These are phyloP conservation scores for Anticlea derivata DNA, from an alignment of 2,888 invertebrate species.

Conservation along the genomic window DNA sequence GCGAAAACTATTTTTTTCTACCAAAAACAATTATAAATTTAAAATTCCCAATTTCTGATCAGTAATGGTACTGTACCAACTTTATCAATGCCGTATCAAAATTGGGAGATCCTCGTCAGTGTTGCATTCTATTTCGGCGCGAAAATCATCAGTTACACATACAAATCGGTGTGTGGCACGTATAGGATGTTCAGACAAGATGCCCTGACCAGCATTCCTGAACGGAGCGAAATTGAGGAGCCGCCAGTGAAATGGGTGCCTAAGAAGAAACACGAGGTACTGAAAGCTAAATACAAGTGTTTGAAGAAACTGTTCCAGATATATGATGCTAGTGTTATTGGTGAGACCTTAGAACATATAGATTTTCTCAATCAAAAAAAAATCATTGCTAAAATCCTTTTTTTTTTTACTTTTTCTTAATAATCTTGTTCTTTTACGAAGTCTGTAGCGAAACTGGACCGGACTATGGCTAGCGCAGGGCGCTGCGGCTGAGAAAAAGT, in stretches of 20 bases:
- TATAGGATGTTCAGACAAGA: constrained; percentile 24
- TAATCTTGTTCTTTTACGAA: no score
- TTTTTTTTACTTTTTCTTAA: no score
- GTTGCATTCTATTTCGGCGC: constrained; percentile 53
- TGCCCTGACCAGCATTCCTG: constrained; percentile 62
- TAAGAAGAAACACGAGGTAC: constrained; percentile 73
- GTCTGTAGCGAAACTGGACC: no score
- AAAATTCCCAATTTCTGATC: constrained; percentile 31
- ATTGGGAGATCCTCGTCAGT: constrained; percentile 62
- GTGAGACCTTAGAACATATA: constrained; percentile 25
- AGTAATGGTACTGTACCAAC: constrained; percentile 62
- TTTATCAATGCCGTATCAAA: constrained; percentile 40
- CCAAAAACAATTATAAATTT: constrained; percentile 40
- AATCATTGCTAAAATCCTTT: no score
- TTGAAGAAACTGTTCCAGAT: constrained; percentile 75
- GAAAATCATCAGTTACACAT: constrained; percentile 58
- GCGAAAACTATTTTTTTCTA: constrained; percentile 32
- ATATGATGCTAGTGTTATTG: constrained; percentile 72
- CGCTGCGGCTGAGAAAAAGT: no score
- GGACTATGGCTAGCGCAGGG: no score
- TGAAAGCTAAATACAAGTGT: constrained; percentile 77
- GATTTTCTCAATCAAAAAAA: no score
- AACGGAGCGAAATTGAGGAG: constrained; percentile 57
- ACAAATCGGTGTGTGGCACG: neutral
- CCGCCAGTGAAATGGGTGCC: constrained; percentile 66